Conservation (phyloP, 2,113 vertebrate genomes). For the Channa argus region DNA sequence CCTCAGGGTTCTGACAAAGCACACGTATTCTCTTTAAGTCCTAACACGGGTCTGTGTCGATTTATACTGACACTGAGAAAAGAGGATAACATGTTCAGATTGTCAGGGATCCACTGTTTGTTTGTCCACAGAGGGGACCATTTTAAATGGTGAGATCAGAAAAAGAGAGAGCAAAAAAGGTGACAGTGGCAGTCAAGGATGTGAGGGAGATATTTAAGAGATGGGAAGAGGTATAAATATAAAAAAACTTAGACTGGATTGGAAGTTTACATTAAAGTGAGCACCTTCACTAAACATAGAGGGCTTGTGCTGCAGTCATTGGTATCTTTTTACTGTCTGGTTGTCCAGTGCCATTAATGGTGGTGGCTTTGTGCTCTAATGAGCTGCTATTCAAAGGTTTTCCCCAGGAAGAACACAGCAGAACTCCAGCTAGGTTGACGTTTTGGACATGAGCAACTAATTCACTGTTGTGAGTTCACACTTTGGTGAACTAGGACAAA, state of each 20-base stretch:
- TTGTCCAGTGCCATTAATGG: slow-evolving; percentile 50
- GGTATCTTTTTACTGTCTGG: slow-evolving; percentile 30
- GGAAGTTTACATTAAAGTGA: background rate
- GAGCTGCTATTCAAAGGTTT: slow-evolving; percentile 3
- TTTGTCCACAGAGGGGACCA: slow-evolving; percentile 90
- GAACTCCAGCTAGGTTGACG: slow-evolving; percentile 24
- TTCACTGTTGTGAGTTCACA: slow-evolving; percentile 51
- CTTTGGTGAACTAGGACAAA: slow-evolving; percentile 27
- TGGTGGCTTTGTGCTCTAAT: slow-evolving; percentile 40
- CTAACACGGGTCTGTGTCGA: slow-evolving; percentile 91
- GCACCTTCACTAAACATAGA: background rate
- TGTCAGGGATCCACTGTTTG: slow-evolving; percentile 80
- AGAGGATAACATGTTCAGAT: slow-evolving; percentile 55
- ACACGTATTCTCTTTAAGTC: slow-evolving; percentile 86
- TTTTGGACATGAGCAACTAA: slow-evolving; percentile 66
- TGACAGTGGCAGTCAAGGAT: background rate
- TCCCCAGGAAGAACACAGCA: background rate
- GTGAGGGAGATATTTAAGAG: background rate
- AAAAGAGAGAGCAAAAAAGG: background rate
- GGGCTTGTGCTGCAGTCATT: background rate
- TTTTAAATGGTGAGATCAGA: slow-evolving; percentile 62
- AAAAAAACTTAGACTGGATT: too few relatives aligned
- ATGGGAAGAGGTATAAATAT: background rate
- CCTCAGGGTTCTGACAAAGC: slow-evolving; percentile 78
- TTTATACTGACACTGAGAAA: slow-evolving; percentile 85